Conservation (phyloP, 2,113 vertebrate species). For the Polypterus bichir region DNA sequence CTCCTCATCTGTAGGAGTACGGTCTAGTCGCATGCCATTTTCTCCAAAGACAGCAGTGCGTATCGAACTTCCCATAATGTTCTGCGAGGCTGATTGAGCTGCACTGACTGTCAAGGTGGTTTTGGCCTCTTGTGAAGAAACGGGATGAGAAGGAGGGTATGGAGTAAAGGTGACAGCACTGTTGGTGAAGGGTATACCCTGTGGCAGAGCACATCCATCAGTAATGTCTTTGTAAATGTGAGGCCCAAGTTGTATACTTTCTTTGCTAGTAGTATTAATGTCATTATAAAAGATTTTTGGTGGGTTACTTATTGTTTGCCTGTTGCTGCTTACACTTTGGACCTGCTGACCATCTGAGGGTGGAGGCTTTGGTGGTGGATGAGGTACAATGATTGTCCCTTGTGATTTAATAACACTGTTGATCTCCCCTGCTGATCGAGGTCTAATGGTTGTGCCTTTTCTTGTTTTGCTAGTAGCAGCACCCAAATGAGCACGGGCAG, state of each 20-base stretch:
- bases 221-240: slow-evolving; percentile 23
- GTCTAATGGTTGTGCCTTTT: slow-evolving; percentile 45
- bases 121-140: slow-evolving; percentile 27
- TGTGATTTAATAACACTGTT: slow-evolving; percentile 40
- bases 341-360: slow-evolving; percentile 19
- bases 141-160: slow-evolving; percentile 24
- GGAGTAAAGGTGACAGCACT: slow-evolving; percentile 28
- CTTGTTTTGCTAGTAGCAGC: slow-evolving; percentile 32
- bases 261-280: slow-evolving; percentile 23
- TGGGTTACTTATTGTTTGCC: slow-evolving; percentile 19
- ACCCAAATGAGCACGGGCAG: slow-evolving; percentile 30
- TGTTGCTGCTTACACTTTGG: slow-evolving; percentile 18
- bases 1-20: slow-evolving; percentile 62
- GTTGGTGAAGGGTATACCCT: slow-evolving; percentile 18
- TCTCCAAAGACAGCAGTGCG: slow-evolving; percentile 30
- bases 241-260: slow-evolving; percentile 22
- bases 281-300: slow-evolving; percentile 18
- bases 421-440: slow-evolving; percentile 46
- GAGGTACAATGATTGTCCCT: slow-evolving; percentile 49
- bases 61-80: slow-evolving; percentile 18
- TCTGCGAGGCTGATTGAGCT: slow-evolving; percentile 23
- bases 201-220: slow-evolving; percentile 23
- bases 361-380: slow-evolving; percentile 45
- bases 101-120: slow-evolving; percentile 26
- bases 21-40: slow-evolving; percentile 40